phyloP scores from a whole-genome alignment of 1,140 invertebrate genomes.

The Rhopalosiphum maidis region DNA sequence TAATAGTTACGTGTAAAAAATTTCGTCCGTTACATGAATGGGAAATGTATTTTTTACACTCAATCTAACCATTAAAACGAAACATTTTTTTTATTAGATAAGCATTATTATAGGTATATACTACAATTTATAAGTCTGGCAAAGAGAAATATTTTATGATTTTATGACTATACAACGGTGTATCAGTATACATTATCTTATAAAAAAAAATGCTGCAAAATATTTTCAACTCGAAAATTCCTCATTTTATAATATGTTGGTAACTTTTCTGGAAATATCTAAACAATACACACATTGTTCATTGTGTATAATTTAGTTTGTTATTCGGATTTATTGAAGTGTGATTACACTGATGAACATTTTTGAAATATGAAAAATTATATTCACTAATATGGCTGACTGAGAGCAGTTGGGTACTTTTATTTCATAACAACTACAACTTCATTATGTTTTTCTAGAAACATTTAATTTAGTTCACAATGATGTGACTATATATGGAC shows the following conservation, averaged over 20 bases:
- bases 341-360: background rate
- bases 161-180: background rate
- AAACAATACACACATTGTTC: background rate
- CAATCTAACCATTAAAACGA: background rate
- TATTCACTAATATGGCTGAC: background rate
- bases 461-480: background rate
- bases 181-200: background rate
- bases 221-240: background rate
- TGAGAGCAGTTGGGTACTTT: background rate
- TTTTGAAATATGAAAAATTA: background rate
- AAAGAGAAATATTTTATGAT: conserved; percentile 3
- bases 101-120: background rate
- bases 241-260: background rate
- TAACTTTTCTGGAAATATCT: background rate
- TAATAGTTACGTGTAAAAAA: background rate
- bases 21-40: background rate
- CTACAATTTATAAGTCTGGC: background rate
- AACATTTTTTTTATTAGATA: background rate
- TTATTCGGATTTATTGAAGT: background rate
- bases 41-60: background rate
- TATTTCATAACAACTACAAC: background rate
- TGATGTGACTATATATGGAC: background rate
- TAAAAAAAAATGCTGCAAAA: background rate
- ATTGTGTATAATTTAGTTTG: background rate
- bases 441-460: background rate